phyloP scores from a whole-genome alignment of 2,797 vertebrate species.

The Oryzias dopingdopingensis region DNA sequence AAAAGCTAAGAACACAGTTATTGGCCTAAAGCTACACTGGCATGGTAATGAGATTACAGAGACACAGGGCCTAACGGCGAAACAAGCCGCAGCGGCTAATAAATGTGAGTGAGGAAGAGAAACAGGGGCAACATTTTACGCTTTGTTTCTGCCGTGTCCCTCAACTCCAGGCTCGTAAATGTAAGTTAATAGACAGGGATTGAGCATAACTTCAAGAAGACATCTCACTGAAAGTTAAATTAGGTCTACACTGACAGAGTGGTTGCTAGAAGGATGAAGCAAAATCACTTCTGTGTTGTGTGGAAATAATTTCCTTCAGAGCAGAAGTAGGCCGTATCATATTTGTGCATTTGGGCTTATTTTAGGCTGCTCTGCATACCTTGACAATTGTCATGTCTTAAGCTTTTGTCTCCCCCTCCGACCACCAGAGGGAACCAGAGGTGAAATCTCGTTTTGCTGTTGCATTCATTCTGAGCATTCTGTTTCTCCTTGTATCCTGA shows the following conservation, averaged over 20 bases:
- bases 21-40: constrained; percentile 17
- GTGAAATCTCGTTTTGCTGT: too few species aligned
- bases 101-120: constrained; percentile 18
- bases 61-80: constrained; percentile 12
- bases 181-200: constrained; percentile 50
- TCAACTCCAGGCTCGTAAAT: constrained; percentile 50
- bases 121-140: constrained; percentile 10
- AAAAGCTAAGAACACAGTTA: constrained; percentile 9
- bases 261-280: constrained; percentile 37
- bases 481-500: too few species aligned
- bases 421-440: too few species aligned
- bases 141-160: constrained; percentile 28
- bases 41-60: constrained; percentile 37
- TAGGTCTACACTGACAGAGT: constrained; percentile 54
- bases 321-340: constrained; percentile 46
- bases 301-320: constrained; percentile 46
- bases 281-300: constrained; percentile 46
- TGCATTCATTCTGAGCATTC: too few species aligned
- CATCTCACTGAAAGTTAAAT: constrained; percentile 61
- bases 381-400: neutral
- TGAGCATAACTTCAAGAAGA: constrained; percentile 52
- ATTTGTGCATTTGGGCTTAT: constrained; percentile 34
- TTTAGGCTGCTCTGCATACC: constrained; percentile 5
- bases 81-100: constrained; percentile 20
- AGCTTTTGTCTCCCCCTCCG: too few species aligned